Evolutionary conservation across 2,113 vertebrate species (phyloP).

Genomic region (Cygnus atratus): DNA sequence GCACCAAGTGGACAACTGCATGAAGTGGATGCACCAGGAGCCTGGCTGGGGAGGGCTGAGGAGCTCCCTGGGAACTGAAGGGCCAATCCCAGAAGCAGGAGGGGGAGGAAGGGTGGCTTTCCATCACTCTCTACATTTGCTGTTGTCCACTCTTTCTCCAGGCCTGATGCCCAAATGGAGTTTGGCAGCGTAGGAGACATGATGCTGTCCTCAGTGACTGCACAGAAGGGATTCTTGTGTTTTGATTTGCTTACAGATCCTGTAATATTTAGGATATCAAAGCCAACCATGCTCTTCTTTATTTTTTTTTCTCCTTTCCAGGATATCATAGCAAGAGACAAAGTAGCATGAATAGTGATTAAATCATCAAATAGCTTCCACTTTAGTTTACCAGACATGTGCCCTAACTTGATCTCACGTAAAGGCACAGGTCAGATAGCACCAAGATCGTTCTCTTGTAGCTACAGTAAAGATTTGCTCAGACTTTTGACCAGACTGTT

Average conservation of each 20-base stretch:
- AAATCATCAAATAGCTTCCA: constrained; percentile 14
- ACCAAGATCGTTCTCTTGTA: not conserved
- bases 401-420: not conserved
- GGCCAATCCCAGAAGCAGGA: not conserved
- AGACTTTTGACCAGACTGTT: constrained; percentile 4
- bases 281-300: not conserved
- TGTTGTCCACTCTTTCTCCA: not conserved
- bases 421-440: not conserved
- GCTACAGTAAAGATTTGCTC: constrained; percentile 23
- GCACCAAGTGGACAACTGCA: not conserved
- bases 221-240: constrained; percentile 22
- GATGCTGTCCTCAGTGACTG: not conserved
- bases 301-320: not conserved
- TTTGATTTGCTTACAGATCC: constrained; percentile 29
- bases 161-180: not conserved
- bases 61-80: constrained; percentile 34
- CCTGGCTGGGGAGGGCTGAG: not conserved
- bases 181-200: constrained; percentile 1
- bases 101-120: not conserved
- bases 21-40: not conserved
- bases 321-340: constrained; percentile 6
- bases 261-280: constrained; percentile 15
- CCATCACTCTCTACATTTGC: not conserved
- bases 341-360: constrained; percentile 27
- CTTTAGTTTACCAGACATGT: not conserved